These are phyloP conservation scores for Drosophila macrospina DNA, from an alignment of 2,888 invertebrate genomes.

Conservation along the genomic window DNA sequence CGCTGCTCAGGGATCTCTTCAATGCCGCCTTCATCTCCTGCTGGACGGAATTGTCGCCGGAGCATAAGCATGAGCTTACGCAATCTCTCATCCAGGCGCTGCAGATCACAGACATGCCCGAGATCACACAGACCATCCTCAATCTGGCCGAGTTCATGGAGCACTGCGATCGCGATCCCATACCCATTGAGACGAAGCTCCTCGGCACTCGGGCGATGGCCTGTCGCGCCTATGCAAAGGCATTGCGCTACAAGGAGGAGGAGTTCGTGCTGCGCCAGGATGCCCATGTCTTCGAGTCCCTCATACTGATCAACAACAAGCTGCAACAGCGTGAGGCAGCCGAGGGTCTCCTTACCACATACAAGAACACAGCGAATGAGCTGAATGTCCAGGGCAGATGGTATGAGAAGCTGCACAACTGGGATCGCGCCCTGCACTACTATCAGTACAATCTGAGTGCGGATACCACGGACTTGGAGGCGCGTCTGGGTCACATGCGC, in stretches of 20 bases:
- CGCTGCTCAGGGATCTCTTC: constrained; percentile 97
- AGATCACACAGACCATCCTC: constrained; percentile 97
- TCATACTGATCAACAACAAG: constrained; percentile 99
- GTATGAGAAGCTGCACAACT: constrained; percentile 99
- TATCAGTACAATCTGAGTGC: constrained; percentile 91
- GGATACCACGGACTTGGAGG: constrained; percentile 90
- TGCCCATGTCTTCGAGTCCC: constrained; percentile 95
- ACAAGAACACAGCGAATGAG: constrained; percentile 89
- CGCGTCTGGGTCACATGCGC: constrained; percentile 96
- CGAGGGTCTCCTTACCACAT: constrained; percentile 94
- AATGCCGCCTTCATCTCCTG: constrained; percentile 99
- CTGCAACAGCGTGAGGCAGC: constrained; percentile 99
- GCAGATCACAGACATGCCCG: constrained; percentile 96
- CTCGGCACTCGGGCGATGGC: constrained; percentile 98
- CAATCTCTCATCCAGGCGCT: constrained; percentile 95
- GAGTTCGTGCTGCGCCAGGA: constrained; percentile 94
- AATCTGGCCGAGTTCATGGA: constrained; percentile 99
- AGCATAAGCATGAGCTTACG: constrained; percentile 93
- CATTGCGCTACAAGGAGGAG: constrained; percentile 92
- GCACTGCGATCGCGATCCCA: constrained; percentile 97
- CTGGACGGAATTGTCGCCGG: constrained; percentile 95
- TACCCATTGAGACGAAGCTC: constrained; percentile 94
- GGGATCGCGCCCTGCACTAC: constrained; percentile 97
- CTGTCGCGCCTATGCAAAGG: constrained; percentile 91
- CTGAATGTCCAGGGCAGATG: constrained; percentile 92